Evolutionary conservation across 2,888 invertebrate species (phyloP), one percentile per base, ranked within the genome.

Genomic region (Anodontia alba): DNA sequence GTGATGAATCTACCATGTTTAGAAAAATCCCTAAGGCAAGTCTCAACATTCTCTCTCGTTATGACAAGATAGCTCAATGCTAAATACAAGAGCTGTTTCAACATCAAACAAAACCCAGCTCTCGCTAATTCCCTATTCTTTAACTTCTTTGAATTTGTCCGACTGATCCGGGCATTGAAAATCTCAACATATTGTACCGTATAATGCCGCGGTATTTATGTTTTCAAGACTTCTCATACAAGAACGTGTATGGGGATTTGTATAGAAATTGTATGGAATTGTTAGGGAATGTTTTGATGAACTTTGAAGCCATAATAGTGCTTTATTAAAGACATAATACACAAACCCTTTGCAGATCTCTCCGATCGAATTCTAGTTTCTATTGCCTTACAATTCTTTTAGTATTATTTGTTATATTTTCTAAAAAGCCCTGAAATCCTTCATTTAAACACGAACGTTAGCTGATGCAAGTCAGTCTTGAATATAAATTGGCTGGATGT

Each of bases 271-370:
- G 62, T 62, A 8, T 8, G 33, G 33, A 69, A 29, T 69, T 69
- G 69, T 69, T 7, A 69, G 69, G 12, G 43, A 69, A 69, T 42
- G 29, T 46, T 69, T 69, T 69, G 42, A 69, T 69, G 69, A 69
- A 69, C 46, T 43, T 69, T 69, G 62, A 42, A 43, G 69, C 69
- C 29, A 69, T 69, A 69, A 69, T 69, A 69, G 69, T 7, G 42
- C 69, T 69, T 69, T 69, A 69, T 69, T 69, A 69, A 26, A 20
- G 69, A 15, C 42, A 69, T 42, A 69, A 69, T 69, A 69, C 42
- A 23, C 42, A 33, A 43, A 26, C 42, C 42, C 23, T 46, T 42
- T 69, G 42, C 69, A 69, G 46, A 69, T 38, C 43, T 42, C 12
- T 26, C 2, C 69, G 69, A 69, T 69, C 69, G 69, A 69, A 46